phyloP scores from a whole-genome alignment of 2,113 vertebrate species.

The Rattus rattus region DNA sequence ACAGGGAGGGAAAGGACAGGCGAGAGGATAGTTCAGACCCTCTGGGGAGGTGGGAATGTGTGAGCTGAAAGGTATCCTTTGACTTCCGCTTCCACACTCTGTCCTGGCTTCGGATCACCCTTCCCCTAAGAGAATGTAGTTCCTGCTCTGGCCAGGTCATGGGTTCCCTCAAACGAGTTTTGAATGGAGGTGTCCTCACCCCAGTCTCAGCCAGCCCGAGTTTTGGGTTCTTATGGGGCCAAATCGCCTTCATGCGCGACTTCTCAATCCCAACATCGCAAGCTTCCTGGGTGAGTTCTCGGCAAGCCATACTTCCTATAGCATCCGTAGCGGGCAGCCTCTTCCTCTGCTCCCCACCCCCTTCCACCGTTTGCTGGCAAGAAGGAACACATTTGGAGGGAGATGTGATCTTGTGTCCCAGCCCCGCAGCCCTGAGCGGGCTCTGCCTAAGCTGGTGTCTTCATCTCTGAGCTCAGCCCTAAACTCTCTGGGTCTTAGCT shows the following conservation, averaged over 20 bases:
- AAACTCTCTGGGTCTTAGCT: slow-evolving; percentile 86
- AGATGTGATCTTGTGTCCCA: slow-evolving; percentile 48
- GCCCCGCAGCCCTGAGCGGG: slow-evolving; percentile 74
- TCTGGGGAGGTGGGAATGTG: not conserved
- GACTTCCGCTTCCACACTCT: not conserved
- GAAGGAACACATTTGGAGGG: slow-evolving; percentile 73
- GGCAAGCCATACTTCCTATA: not conserved
- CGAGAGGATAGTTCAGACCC: not conserved
- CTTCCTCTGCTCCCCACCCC: not conserved
- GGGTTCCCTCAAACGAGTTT: not conserved
- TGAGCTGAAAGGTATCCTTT: not conserved
- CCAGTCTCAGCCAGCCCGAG: not conserved
- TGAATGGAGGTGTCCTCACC: not conserved
- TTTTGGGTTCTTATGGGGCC: not conserved
- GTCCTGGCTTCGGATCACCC: not conserved
- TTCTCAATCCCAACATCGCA: not conserved
- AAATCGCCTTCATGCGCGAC: not conserved
- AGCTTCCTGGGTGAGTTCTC: not conserved
- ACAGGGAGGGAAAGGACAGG: not conserved
- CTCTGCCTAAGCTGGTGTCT: slow-evolving; percentile 83
- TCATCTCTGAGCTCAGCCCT: slow-evolving; percentile 87
- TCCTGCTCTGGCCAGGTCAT: not conserved
- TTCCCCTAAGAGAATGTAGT: not conserved
- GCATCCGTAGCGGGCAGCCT: not conserved
- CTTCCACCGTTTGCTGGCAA: not conserved